A percentile compares a stretch with the other conserved stretches of the same genome.
phyloP scores from a whole-genome alignment of 2,888 invertebrate species.

The Invenusta paracnida region DNA sequence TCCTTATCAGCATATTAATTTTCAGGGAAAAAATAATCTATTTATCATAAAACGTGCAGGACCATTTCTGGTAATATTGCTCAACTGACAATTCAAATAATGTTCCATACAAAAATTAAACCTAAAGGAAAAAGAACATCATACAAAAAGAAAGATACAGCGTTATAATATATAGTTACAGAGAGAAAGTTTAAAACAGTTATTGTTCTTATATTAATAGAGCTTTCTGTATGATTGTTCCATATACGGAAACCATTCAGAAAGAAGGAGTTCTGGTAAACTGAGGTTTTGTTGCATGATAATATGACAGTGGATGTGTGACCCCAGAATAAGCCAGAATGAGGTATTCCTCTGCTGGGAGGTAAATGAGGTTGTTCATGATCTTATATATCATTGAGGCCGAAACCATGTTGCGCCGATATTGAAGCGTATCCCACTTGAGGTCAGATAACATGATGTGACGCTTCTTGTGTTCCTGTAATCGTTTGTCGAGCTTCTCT shows the following conservation, averaged over 20 bases:
- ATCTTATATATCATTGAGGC: neutral
- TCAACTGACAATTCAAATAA: neutral
- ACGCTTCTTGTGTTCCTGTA: neutral
- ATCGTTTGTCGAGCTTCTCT: neutral
- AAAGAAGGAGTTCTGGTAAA: neutral
- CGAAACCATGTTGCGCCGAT: neutral
- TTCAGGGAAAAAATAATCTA: neutral
- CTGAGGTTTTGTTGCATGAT: neutral
- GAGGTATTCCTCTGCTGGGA: neutral
- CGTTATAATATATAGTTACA: neutral
- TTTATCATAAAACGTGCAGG: neutral
- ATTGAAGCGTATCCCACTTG: neutral
- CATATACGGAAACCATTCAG: neutral
- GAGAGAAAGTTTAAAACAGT: constrained; percentile 28
- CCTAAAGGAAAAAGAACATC: neutral
- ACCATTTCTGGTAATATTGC: neutral
- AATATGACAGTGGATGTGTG: neutral
- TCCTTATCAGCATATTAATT: neutral
- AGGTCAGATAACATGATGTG: neutral
- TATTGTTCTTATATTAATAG: neutral
- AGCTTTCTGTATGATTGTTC: neutral
- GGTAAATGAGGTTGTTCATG: neutral
- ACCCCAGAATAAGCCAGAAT: neutral
- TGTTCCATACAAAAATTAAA: neutral
- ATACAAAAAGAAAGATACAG: neutral